Evolutionary conservation across 2,113 vertebrate species (phyloP).

Genomic region (Dipodomys stephensi): DNA sequence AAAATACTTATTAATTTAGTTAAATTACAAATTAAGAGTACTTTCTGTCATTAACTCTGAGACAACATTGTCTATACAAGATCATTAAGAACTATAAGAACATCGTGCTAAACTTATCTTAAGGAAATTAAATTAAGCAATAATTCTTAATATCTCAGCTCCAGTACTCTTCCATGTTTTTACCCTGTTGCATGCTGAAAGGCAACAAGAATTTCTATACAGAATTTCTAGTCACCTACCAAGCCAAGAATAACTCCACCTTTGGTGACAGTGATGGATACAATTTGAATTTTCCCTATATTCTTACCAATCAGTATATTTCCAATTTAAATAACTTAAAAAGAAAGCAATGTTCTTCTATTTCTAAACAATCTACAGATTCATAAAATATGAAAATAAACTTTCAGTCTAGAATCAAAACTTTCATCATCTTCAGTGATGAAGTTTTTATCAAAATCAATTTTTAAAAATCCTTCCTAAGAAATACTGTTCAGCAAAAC

Average conservation of each 20-base stretch:
- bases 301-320: conserved; percentile 3
- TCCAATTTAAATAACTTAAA: neutral
- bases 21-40: conserved; percentile 42
- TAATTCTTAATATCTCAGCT: conserved; percentile 21
- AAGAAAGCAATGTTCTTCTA: neutral
- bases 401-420: neutral
- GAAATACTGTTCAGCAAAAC: neutral
- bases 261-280: neutral
- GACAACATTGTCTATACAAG: conserved; percentile 37
- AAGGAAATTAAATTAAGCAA: conserved; percentile 28
- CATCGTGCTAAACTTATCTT: conserved; percentile 43
- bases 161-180: neutral
- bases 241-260: conserved; percentile 5
- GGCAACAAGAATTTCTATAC: neutral
- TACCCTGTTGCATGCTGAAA: neutral
- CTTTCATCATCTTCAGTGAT: conserved; percentile 30
- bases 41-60: conserved; percentile 48
- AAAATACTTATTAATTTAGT: conserved; percentile 28
- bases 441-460: neutral
- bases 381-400: neutral
- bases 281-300: neutral
- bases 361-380: neutral
- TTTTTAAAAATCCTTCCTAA: conserved; percentile 26
- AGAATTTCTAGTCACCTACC: neutral
- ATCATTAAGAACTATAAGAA: conserved; percentile 53